Conservation (phyloP, 1,140 invertebrate species). For the Onthophagus taurus region DNA sequence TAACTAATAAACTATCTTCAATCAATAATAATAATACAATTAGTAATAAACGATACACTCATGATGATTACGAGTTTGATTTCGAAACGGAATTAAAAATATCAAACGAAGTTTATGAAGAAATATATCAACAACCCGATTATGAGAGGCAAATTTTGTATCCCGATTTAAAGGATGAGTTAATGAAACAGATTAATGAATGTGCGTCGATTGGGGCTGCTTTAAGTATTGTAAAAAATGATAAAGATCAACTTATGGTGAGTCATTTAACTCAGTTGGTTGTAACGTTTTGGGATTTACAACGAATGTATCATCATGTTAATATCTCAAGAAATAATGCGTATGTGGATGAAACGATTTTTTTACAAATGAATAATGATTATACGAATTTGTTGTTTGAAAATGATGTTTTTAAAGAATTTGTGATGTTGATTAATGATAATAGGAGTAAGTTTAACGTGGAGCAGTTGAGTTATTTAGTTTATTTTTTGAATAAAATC, state of each 20-base stretch:
- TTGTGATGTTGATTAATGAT: constrained; percentile 19
- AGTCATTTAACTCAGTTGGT: constrained; percentile 26
- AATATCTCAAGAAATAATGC: background rate
- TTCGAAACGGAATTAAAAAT: background rate
- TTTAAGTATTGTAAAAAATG: constrained; percentile 22
- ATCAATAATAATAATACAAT: background rate
- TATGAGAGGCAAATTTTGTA: constrained; percentile 20
- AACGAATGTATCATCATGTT: constrained; percentile 23
- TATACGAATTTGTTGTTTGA: constrained; percentile 16
- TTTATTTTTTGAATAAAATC: constrained; percentile 30
- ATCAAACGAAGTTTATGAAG: background rate
- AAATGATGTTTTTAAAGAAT: constrained; percentile 19
- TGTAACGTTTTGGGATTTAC: constrained; percentile 29
- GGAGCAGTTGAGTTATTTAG: constrained; percentile 22
- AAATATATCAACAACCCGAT: constrained; percentile 5
- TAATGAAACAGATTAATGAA: constrained; percentile 20
- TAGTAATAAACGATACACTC: background rate
- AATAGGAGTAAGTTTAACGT: constrained; percentile 20
- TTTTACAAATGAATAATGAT: constrained; percentile 2
- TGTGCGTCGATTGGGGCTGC: constrained; percentile 28
- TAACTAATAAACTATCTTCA: too few relatives aligned
- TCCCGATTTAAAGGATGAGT: constrained; percentile 20
- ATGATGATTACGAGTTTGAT: constrained; percentile 3
- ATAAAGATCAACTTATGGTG: constrained; percentile 17
- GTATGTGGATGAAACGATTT: background rate